These are phyloP conservation scores for Brachionus rotundiformis DNA, from an alignment of 1,140 invertebrate species.

Conservation along the genomic window DNA sequence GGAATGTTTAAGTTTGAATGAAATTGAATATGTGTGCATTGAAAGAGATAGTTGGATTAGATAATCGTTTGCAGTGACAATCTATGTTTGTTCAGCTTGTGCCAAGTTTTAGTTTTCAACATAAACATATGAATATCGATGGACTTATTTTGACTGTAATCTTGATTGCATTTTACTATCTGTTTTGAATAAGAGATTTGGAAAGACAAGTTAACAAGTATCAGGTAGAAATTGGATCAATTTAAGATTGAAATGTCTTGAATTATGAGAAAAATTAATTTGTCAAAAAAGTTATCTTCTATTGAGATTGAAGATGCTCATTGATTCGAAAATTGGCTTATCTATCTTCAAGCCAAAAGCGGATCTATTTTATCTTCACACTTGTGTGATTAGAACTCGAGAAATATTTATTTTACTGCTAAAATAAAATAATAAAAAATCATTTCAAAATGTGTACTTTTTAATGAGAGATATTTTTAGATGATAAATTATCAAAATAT, in stretches of 20 bases:
- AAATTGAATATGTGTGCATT: not conserved
- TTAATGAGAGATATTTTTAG: too few species aligned
- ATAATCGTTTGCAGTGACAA: constrained; percentile 14
- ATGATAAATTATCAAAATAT: too few species aligned
- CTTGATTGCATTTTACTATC: not conserved
- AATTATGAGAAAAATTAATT: not conserved
- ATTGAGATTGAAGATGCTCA: not conserved
- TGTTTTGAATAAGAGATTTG: not conserved
- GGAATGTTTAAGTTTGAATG: constrained; percentile 15
- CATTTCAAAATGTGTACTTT: not conserved
- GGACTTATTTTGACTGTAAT: not conserved
- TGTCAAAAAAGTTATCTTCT: not conserved
- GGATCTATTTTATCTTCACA: constrained; percentile 40
- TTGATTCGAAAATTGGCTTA: not conserved
- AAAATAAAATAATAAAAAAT: not conserved
- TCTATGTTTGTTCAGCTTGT: constrained; percentile 30
- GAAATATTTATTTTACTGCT: not conserved
- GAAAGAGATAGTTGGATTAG: constrained; percentile 6
- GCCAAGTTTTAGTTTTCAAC: constrained; percentile 6
- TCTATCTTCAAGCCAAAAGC: constrained; percentile 5
- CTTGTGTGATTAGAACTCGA: not conserved
- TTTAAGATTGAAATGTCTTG: not conserved
- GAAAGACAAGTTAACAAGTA: not conserved
- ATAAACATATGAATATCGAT: not conserved
- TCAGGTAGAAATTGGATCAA: constrained; percentile 9